These are phyloP conservation scores for Elaeidobius kamerunicus DNA, from an alignment of 2,888 invertebrate genomes.

Conservation along the genomic window DNA sequence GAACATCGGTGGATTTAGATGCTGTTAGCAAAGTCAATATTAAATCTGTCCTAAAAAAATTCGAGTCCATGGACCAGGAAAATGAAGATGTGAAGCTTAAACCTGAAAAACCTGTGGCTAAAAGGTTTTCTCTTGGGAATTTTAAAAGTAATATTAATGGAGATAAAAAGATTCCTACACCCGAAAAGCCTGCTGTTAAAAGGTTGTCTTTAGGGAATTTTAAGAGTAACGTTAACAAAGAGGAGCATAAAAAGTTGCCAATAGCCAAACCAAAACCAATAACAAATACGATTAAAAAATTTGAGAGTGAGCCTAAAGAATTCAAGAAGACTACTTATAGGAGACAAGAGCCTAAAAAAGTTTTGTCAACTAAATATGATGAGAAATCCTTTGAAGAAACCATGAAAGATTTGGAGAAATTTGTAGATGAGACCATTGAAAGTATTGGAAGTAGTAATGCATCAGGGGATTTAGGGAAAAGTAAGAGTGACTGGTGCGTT, in stretches of 20 bases:
- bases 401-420: constrained; percentile 39
- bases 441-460: constrained; percentile 32
- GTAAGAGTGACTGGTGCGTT: constrained; percentile 38
- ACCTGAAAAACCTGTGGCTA: constrained; percentile 16
- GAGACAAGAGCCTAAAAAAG: constrained; percentile 9
- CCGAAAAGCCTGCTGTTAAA: constrained; percentile 14
- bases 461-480: constrained; percentile 20
- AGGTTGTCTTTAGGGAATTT: constrained; percentile 25
- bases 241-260: constrained; percentile 5
- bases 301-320: constrained; percentile 30
- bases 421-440: constrained; percentile 36
- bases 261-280: constrained; percentile 31
- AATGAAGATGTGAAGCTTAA: constrained; percentile 22
- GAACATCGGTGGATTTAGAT: constrained; percentile 47
- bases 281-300: constrained; percentile 33
- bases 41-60: constrained; percentile 47
- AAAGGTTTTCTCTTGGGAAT: constrained; percentile 24
- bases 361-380: constrained; percentile 3
- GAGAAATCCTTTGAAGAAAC: constrained; percentile 32
- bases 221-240: background rate
- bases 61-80: constrained; percentile 41
- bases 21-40: constrained; percentile 47
- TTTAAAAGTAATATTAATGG: constrained; percentile 3
- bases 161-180: no score
- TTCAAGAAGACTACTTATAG: constrained; percentile 24